Conservation (phyloP, 2,113 vertebrate species). For the Piliocolobus tephrosceles region DNA sequence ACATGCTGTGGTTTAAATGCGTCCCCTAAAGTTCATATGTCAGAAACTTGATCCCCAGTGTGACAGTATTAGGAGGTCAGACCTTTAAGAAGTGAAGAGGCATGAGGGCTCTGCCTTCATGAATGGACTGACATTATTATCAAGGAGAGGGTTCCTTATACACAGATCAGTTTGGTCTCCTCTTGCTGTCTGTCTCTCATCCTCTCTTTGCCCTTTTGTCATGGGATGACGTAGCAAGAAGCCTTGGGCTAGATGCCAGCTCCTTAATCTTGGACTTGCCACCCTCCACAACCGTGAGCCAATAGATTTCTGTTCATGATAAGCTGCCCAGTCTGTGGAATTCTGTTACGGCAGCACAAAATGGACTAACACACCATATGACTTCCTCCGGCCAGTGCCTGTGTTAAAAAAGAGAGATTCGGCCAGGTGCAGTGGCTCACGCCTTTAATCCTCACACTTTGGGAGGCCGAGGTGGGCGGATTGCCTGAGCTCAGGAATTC, state of each 20-base stretch:
- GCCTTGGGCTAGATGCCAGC: background rate
- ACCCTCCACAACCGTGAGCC: background rate
- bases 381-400: background rate
- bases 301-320: background rate
- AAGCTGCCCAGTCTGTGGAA: background rate
- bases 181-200: background rate
- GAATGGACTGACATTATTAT: background rate
- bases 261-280: background rate
- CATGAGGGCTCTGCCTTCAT: background rate
- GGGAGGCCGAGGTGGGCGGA: accelerated
- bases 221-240: background rate
- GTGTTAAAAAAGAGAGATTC: background rate
- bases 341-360: background rate
- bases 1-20: background rate
- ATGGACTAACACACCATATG: background rate
- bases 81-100: background rate
- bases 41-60: background rate
- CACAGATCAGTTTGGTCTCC: background rate
- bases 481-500: no score
- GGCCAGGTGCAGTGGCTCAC: no score
- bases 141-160: background rate
- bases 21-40: background rate
- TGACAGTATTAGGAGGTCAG: background rate
- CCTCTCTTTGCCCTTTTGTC: background rate
- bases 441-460: no score